These are phyloP conservation scores for Diadema setosum DNA, from an alignment of 35 echinoderm and acorn worm genomes.

Conservation along the genomic window DNA sequence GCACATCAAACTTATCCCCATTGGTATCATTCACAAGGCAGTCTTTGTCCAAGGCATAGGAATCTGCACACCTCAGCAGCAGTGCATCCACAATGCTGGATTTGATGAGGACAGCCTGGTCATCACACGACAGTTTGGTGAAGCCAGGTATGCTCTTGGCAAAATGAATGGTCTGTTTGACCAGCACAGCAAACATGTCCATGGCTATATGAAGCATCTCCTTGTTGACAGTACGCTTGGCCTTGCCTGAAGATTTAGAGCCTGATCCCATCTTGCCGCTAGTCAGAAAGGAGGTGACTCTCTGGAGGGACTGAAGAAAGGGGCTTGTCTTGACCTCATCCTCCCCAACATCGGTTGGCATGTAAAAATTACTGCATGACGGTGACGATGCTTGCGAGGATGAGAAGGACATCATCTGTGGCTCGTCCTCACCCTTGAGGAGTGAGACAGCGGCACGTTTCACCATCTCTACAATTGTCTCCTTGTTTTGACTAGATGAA, in stretches of 20 bases:
- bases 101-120: constrained; percentile 93
- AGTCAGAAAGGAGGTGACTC: constrained; percentile 58
- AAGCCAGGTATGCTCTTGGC: constrained; percentile 94
- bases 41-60: constrained; percentile 72
- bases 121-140: constrained; percentile 80
- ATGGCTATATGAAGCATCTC: constrained; percentile 90
- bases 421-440: neutral
- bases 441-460: neutral
- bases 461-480: constrained; percentile 4
- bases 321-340: constrained; percentile 12
- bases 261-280: constrained; percentile 30
- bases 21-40: constrained; percentile 86
- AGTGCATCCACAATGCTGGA: constrained; percentile 84
- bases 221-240: constrained; percentile 60
- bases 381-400: neutral
- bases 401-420: neutral
- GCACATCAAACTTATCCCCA: constrained; percentile 82
- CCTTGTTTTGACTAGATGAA: neutral
- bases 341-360: constrained; percentile 1
- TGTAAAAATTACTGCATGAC: neutral
- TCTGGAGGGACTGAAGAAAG: constrained; percentile 19
- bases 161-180: constrained; percentile 95
- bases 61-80: constrained; percentile 77
- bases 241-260: neutral
- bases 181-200: constrained; percentile 95